Conservation (phyloP, 2,888 invertebrate genomes). For the Nudaria mundana region DNA sequence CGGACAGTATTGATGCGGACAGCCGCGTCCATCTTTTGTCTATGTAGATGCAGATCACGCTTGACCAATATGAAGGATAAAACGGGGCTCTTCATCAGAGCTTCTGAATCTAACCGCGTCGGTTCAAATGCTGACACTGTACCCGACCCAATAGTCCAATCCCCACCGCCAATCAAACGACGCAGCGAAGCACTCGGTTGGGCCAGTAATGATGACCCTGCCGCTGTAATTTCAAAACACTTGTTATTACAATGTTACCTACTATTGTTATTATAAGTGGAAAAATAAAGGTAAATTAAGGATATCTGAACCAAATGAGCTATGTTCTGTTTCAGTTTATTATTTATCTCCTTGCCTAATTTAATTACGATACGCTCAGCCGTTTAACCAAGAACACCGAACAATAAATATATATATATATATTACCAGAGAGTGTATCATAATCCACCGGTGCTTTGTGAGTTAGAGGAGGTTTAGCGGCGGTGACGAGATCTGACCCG, state of each 20-base stretch:
- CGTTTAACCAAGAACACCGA: too few species aligned
- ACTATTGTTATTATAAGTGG: too few species aligned
- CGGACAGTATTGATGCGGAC: constrained; percentile 89
- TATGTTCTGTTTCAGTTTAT: too few species aligned
- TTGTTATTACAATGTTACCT: too few species aligned
- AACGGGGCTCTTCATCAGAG: constrained; percentile 89
- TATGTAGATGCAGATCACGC: constrained; percentile 91
- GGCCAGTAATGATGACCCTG: constrained; percentile 90
- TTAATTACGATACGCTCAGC: too few species aligned
- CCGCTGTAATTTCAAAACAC: constrained; percentile 79
- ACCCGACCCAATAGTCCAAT: constrained; percentile 37
- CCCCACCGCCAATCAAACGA: constrained; percentile 83
- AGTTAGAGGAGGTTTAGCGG: constrained; percentile 78
- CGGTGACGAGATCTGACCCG: constrained; percentile 66
- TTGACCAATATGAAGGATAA: constrained; percentile 92
- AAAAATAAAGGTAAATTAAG: too few species aligned
- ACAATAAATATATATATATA: too few species aligned
- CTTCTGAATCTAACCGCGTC: constrained; percentile 70
- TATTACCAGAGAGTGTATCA: constrained; percentile 74
- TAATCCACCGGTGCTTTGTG: constrained; percentile 56
- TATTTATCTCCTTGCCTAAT: too few species aligned
- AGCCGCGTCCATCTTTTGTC: constrained; percentile 93
- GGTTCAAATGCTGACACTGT: constrained; percentile 64
- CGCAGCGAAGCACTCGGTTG: constrained; percentile 94
- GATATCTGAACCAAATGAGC: too few species aligned